Evolutionary conservation across 2,888 invertebrate species (phyloP), one percentile per base, ranked within the genome.

Genomic region (Drosophila subsilvestris): DNA sequence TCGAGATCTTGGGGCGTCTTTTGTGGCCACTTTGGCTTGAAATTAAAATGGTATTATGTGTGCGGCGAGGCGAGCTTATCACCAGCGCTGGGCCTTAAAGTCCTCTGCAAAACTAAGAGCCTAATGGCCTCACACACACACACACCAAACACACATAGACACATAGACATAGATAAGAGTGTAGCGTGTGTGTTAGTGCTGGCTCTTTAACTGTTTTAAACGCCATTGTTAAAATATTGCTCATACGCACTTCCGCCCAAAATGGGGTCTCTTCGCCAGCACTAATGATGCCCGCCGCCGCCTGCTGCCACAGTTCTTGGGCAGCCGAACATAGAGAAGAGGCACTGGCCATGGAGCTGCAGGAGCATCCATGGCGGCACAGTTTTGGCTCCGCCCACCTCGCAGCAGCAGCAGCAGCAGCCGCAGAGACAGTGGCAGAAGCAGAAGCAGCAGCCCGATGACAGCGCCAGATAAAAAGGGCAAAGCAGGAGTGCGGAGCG

Each of bases 211-310:
- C 89, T 85, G 89, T 89, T 85, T 85, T 89, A 88, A 89, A 83
- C 91, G 90, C 90, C 90, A 91, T 90, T 90, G 91, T 91, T 90
- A 80, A 83, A 90, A 89, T 89, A 89, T 85, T 87, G 85, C 87
- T 89, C 89, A 86, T 89, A 86, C 89, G 86, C 82, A 89, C 82
- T 88, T 88, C 88, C 86, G 84, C 79, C 72, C 66, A 61, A 86
- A 87, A 85, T 82, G 76, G 82, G 83, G 83, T 86, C 88, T 88
- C 86, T 74, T 84, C 79, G 43, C 65, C 53, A 63, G 86, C 86
- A 87, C 83, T 83, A 83, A 83, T 83, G 83, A 83, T 83, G 88
- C 87, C 76, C 51, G 73, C 60, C 51, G 69, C 60, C 44, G 32
- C 32, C 32, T 32, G 32, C 57, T 7, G 48, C 63, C 63, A 68